These are phyloP conservation scores for Bombylius major DNA, from an alignment of 2,888 invertebrate genomes.

Conservation along the genomic window DNA sequence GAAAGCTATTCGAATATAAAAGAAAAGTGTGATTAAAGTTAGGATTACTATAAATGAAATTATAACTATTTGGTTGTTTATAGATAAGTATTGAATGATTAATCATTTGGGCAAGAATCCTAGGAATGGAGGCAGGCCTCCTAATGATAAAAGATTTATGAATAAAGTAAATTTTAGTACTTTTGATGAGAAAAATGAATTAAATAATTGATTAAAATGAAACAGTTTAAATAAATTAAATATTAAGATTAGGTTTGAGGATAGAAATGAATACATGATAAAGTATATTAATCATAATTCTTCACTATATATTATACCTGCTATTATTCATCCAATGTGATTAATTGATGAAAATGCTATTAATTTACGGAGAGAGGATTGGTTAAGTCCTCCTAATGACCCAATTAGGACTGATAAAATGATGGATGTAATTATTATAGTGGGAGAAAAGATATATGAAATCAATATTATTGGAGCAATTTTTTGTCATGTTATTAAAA, in stretches of 20 bases:
- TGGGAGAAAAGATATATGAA: conserved; percentile 38
- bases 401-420: conserved; percentile 39
- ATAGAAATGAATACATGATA: conserved; percentile 38
- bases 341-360: conserved; percentile 51
- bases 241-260: conserved; percentile 36
- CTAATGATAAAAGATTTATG: conserved; percentile 44
- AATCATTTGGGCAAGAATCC: conserved; percentile 51
- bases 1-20: conserved; percentile 42
- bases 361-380: conserved; percentile 45
- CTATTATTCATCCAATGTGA: conserved; percentile 46
- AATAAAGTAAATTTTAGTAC: conserved; percentile 40
- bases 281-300: conserved; percentile 40
- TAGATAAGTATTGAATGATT: conserved; percentile 41
- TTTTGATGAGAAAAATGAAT: conserved; percentile 27
- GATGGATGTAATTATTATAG: conserved; percentile 38
- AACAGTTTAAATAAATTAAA: conserved; percentile 40
- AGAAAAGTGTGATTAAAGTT: conserved; percentile 44
- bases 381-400: conserved; percentile 41
- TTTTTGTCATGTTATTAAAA: conserved; percentile 53
- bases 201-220: conserved; percentile 42
- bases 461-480: conserved; percentile 46
- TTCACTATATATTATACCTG: conserved; percentile 38
- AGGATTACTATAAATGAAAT: conserved; percentile 39
- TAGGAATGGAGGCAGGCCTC: conserved; percentile 46
- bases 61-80: conserved; percentile 35